Base-by-base conservation (phyloP, 2,888 invertebrate genomes). In the Dioctria linearis region DNA sequence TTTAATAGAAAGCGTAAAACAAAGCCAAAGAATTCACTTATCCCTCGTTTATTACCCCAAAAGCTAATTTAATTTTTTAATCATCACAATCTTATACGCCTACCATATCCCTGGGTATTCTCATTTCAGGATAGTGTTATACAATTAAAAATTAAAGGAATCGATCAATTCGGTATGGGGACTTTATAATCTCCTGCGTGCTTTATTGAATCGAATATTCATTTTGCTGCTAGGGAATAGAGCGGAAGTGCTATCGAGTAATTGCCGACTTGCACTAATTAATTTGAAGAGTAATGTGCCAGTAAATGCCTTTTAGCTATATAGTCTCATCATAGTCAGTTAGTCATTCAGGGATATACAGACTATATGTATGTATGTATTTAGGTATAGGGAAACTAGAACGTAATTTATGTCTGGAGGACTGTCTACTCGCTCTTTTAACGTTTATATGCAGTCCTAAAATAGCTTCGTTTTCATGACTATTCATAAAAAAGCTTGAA, bases 401-500 rank as follows among this genome's bases (percentile, higher is more conserved):
- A 54, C 4, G 54, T 54, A 54, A 3, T 54, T 54, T 54, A 54
- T 54, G 54, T 54, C 11, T 54, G 11, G 11, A n/a, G 11, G 11
- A 4, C 4, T 54, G 54, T 4, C 11, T 4, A 11, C n/a, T 54
- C 11, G 4, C 54, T 54, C 54, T 5, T 9, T 46, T 46, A 4
- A 11, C 25, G 25, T 25, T 25, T 25, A 25, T 25, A 25, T 25
- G 25, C 25, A 54, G 54, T 54, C 54, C 54, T 54, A 54, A 54
- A 54, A 54, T 54, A 54, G 54, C 54, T 54, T 11, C 9, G 11
- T 54, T 25, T 54, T 54, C 54, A 54, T 11, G n/a, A n/a, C 54
- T 54, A n/a, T 54, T 54, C 54, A 54, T 54, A 54, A 54, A 54
- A 25, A 54, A 11, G 54, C 54, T 11, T n/a, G n/a, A 54, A 54